Base-by-base conservation (phyloP, 1,140 invertebrate species). In the Cydia amplana region DNA sequence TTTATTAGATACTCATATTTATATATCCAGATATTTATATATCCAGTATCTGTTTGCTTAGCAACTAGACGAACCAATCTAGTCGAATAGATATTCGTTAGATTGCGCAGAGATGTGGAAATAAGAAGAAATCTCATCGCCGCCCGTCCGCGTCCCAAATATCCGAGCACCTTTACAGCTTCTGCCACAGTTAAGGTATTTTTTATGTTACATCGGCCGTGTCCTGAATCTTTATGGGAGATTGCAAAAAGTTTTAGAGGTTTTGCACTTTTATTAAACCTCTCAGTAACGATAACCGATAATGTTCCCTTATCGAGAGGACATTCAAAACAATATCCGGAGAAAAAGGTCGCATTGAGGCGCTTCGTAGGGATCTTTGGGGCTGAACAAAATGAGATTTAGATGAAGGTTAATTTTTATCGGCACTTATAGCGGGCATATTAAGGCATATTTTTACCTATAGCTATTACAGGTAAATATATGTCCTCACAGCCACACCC, bases 91-190 rank as follows among this genome's bases (percentile, higher is more conserved):
- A 70, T 70, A 40, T 32, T 70, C 65, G 32, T 70, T 70, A 70
- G 28, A 70, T 36, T 70, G 32, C 9, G n/a, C 16, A 43, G 65
- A 70, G 43, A 70, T 40, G 65, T 70, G 65, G 18, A 70, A 70
- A 70, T 70, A 70, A 70, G 18, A 28, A 43, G 36, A 70, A 70
- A 70, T 43, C 65, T 70, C 65, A 70, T 70, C 65, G 36, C 36
- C 14, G 65, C 65, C 4, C 32, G 65, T 70, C 77, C 65, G 0
- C 32, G 65, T 70, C 77, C 77, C 64, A 80, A 87, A 85, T 86
- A 76, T 70, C 32, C 65, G 32, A 82, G 79, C 79, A 83, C 86
- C 81, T 87, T 87, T 83, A 74, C 75, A 85, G 82, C 83, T 82
- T 84, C 75, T 79, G 75, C 74, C 80, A 75, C 73, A 81, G 78